Percentiles rank a stretch among this genome's conserved stretches.
These are phyloP conservation scores for Orycteropus afer DNA, from an alignment of 2,113 vertebrate species.

Conservation along the genomic window DNA sequence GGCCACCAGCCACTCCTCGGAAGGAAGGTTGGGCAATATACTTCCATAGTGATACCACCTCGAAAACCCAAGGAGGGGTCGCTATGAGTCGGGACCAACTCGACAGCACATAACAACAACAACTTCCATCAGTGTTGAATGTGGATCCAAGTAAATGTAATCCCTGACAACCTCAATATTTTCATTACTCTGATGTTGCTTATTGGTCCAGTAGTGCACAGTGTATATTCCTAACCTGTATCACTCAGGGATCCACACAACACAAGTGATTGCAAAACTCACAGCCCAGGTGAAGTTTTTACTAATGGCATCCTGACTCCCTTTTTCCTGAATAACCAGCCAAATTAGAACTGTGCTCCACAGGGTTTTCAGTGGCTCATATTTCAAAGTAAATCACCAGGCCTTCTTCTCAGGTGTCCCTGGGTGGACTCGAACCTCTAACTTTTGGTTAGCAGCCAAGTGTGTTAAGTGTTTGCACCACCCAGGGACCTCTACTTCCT, in stretches of 20 bases:
- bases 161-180: too few species aligned
- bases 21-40: too few species aligned
- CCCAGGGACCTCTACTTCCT: not conserved
- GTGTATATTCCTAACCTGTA: not conserved
- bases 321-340: not conserved
- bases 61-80: too few species aligned
- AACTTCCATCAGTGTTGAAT: too few species aligned
- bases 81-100: too few species aligned
- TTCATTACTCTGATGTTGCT: too few species aligned
- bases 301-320: not conserved
- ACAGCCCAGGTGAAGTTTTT: not conserved
- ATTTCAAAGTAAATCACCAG: not conserved
- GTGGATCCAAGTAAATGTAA: too few species aligned
- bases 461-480: not conserved
- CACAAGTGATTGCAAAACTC: not conserved
- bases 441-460: not conserved
- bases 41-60: too few species aligned
- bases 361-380: not conserved
- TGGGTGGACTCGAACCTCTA: not conserved
- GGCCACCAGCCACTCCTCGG: too few species aligned
- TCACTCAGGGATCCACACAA: not conserved
- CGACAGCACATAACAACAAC: too few species aligned
- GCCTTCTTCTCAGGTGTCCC: not conserved
- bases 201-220: too few species aligned
- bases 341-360: not conserved